phyloP scores from a whole-genome alignment of 2,888 invertebrate species.

The Archips crataeganus region DNA sequence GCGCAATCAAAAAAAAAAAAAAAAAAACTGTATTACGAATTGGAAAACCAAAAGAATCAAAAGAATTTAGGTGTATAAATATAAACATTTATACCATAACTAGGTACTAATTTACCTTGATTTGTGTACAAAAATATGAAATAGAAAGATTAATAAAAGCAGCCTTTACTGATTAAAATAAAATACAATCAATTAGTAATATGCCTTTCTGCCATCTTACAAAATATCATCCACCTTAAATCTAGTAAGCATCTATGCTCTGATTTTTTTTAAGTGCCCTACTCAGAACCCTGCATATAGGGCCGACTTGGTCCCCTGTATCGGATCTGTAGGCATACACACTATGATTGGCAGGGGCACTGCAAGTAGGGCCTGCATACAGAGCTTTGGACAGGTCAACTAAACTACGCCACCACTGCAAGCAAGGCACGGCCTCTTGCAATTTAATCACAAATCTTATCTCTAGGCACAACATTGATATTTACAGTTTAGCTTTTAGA shows the following conservation, averaged over 20 bases:
- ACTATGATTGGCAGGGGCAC: too few relatives aligned
- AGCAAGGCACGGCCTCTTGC: slow-evolving; percentile 2
- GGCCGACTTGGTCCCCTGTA: too few relatives aligned
- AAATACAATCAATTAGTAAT: neutral
- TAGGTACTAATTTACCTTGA: too few relatives aligned
- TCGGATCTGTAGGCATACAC: too few relatives aligned
- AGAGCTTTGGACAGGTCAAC: too few relatives aligned
- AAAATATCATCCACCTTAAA: neutral
- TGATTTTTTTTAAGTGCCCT: neutral
- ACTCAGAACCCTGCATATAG: too few relatives aligned
- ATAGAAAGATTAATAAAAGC: too few relatives aligned
- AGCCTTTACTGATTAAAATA: neutral
- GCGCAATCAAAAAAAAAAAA: slow-evolving; percentile 38
- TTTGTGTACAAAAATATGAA: too few relatives aligned
- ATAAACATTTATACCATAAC: too few relatives aligned
- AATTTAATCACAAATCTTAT: neutral
- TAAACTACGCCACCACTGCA: neutral
- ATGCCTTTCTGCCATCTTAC: neutral
- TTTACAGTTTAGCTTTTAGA: slow-evolving; percentile 22
- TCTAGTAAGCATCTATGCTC: slow-evolving; percentile 2
- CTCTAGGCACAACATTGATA: slow-evolving; percentile 24
- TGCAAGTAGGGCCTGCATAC: too few relatives aligned
- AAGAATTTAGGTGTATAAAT: slow-evolving; percentile 40
- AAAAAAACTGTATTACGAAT: slow-evolving; percentile 35
- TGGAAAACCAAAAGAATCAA: neutral